A percentile compares a stretch with the other conserved stretches of the same genome.
Conservation (phyloP, 2,797 vertebrate species). For the Takifugu rubripes region DNA sequence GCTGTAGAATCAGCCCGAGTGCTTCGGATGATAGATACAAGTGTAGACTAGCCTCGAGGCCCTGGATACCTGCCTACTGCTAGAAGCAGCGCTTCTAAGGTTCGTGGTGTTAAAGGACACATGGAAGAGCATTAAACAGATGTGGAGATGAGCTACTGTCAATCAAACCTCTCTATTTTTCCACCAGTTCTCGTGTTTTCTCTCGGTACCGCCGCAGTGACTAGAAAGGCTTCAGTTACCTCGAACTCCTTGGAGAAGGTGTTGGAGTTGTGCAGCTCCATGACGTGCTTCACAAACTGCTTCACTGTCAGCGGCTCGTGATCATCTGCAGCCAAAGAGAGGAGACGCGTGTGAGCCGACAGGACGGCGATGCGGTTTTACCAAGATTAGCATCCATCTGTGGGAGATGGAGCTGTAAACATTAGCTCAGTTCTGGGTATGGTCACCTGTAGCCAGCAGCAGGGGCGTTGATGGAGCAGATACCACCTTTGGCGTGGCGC, state of each 20-base stretch:
- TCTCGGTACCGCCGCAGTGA: background rate
- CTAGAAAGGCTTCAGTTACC: constrained; percentile 67
- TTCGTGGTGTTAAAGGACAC: constrained; percentile 57
- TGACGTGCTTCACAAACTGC: constrained; percentile 93
- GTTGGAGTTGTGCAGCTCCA: constrained; percentile 89
- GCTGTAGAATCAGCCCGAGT: too few relatives aligned
- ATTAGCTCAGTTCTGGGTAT: background rate
- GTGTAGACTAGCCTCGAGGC: too few relatives aligned
- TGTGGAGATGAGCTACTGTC: constrained; percentile 29
- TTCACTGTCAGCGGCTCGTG: constrained; percentile 91
- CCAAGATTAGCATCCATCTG: too few relatives aligned
- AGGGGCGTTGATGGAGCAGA: constrained; percentile 85
- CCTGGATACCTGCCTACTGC: too few relatives aligned
- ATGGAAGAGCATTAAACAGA: constrained; percentile 57
- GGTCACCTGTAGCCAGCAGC: constrained; percentile 83
- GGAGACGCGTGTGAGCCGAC: too few relatives aligned
- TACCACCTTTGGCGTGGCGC: constrained; percentile 84
- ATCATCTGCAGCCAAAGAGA: constrained; percentile 68
- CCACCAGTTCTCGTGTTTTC: background rate
- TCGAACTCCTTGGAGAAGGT: constrained; percentile 96
- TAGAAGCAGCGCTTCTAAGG: background rate
- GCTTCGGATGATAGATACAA: too few relatives aligned
- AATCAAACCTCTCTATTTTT: background rate
- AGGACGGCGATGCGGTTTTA: too few relatives aligned
- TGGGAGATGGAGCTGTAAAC: too few relatives aligned